phyloP scores from a whole-genome alignment of 2,797 vertebrate genomes.

The Spinibarbus caldwelli region DNA sequence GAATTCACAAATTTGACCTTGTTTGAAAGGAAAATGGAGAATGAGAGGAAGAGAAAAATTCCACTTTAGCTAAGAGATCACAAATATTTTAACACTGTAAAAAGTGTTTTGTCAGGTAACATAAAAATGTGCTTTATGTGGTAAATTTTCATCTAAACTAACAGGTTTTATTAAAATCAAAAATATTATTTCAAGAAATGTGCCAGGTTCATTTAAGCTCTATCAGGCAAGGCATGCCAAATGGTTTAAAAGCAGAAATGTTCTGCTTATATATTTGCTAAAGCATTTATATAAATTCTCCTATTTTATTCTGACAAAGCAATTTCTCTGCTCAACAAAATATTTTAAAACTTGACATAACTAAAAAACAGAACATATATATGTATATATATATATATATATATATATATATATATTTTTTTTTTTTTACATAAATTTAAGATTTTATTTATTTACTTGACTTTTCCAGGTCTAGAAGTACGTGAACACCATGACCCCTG shows the following conservation, averaged over 20 bases:
- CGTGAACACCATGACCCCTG: no score
- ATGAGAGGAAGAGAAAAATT: background rate
- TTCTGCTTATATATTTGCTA: conserved; percentile 1
- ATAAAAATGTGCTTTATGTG: background rate
- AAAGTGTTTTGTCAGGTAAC: background rate
- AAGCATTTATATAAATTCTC: background rate
- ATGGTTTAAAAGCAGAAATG: background rate
- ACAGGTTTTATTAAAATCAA: background rate
- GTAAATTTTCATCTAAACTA: conserved; percentile 14
- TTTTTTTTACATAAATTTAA: no score
- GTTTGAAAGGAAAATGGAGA: background rate
- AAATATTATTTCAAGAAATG: conserved; percentile 19
- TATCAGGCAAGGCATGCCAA: background rate
- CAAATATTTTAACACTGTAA: background rate
- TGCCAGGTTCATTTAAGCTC: background rate
- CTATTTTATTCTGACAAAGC: background rate
- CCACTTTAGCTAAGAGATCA: background rate
- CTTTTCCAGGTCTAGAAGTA: background rate
- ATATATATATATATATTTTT: no score
- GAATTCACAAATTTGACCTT: conserved; percentile 1
- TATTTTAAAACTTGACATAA: background rate
- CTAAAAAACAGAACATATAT: no score
- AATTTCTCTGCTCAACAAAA: background rate
- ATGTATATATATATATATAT: no score
- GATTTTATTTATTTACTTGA: background rate